Base-by-base conservation (phyloP, 64 coral and sea anemone genomes). In the Hydrozoanthus tunicans region DNA sequence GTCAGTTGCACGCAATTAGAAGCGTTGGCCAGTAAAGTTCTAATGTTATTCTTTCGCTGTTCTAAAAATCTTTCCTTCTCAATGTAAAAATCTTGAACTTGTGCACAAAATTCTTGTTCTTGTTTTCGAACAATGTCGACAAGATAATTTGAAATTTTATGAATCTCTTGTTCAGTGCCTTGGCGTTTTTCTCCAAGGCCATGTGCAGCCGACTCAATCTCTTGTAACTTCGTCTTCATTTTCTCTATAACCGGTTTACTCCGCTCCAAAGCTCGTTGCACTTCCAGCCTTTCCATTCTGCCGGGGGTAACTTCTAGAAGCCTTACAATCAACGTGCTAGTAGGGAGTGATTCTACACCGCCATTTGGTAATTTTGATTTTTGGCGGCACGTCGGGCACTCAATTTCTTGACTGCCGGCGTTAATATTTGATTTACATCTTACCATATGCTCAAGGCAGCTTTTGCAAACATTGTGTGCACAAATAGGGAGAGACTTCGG, bases 221-320 rank as follows among this genome's bases (percentile, higher is more conserved):
- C 81, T 51, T 62, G 53, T 53, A 94, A 65, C 73, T 70, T 92
- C 76, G 10, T 64, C 27, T 86, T 75, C 92, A 97, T 91, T 26
- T 83, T 57, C 75, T 93, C 81, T 23, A 97, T 51, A 51, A 97
- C 78, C 9, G 95, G 92, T 77, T 91, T 97, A n/a, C 89, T 92
- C 54, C 81, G 77, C 52, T 97, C 95, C 32, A 97, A 64, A 89
- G 92, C 82, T 78, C 72, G 90, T 70, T 97, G 95, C 12, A 97
- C 75, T 55, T 97, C 90, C 2, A 94, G n/a, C 54, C 83, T 82
- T 65, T 97, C 89, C 69, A 83, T 86, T 76, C 95, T 86, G 51
- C 95, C 95, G 15, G 95, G 95, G 6, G 90, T 89, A 53, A 89
- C 81, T 86, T 97, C 95, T 56, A 97, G 78, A 53, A 97, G 90